Conservation (phyloP, 2,113 vertebrate species). For the Camarhynchus parvulus region DNA sequence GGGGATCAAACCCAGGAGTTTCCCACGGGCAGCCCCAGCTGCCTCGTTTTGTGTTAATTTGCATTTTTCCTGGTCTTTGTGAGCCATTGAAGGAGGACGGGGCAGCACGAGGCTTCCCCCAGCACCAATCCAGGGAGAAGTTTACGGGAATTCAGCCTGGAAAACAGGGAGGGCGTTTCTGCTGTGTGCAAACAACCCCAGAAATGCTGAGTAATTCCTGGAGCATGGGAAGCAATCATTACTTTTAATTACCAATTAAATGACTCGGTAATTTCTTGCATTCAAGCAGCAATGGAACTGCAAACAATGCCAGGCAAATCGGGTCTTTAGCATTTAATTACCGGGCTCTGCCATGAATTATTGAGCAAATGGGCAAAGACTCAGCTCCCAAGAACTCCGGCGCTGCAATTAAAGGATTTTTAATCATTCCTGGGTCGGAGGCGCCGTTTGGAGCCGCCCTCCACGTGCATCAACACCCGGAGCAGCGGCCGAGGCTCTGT, state of each 20-base stretch:
- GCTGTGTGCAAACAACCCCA: neutral
- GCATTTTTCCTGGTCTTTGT: neutral
- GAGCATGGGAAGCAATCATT: neutral
- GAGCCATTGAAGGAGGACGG: neutral
- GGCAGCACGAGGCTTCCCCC: neutral
- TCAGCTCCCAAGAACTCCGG: neutral
- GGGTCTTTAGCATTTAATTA: conserved; percentile 53
- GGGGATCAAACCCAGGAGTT: too few species aligned
- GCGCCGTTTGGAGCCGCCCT: neutral
- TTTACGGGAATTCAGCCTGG: neutral
- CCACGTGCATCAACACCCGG: accelerated
- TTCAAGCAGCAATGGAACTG: neutral
- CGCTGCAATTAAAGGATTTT: neutral
- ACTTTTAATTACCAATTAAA: conserved; percentile 58
- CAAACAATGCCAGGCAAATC: conserved; percentile 41
- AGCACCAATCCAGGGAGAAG: neutral
- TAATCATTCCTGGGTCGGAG: neutral
- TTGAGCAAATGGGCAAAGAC: conserved; percentile 20
- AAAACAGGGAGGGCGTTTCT: neutral
- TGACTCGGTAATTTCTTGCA: conserved; percentile 13
- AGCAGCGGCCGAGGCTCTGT: accelerated
- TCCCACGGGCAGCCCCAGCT: neutral
- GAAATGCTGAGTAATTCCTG: conserved; percentile 38
- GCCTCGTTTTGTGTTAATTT: neutral
- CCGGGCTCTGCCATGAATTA: conserved; percentile 32